Evolutionary conservation across 2,113 vertebrate species (phyloP).

Genomic region (Lamprotornis superbus): DNA sequence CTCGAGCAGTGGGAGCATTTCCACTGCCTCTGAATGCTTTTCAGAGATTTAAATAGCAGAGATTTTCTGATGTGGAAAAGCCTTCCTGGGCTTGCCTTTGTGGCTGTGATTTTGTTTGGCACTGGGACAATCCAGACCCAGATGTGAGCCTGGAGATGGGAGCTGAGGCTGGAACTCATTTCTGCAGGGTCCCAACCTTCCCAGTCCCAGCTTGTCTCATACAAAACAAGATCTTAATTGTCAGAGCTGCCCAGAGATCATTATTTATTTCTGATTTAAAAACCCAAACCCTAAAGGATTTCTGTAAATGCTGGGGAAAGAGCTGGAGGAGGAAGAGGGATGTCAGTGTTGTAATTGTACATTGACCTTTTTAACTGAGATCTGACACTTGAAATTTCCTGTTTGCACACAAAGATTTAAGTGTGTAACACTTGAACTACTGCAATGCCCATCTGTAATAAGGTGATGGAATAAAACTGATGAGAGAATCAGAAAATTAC

Average conservation of each 20-base stretch:
- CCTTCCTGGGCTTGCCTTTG: background rate
- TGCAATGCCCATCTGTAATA: background rate
- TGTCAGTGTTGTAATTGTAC: background rate
- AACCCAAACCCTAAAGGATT: background rate
- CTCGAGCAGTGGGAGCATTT: background rate
- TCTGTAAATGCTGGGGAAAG: background rate
- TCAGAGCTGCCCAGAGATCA: background rate
- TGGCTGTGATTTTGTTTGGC: background rate
- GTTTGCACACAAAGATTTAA: background rate
- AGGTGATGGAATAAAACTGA: background rate
- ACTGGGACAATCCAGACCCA: background rate
- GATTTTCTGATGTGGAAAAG: background rate
- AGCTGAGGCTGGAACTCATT: background rate
- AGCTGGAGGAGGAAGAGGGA: background rate
- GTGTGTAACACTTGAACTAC: background rate
- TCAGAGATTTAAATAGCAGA: background rate
- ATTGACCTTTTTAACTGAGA: background rate
- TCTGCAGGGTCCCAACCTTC: background rate
- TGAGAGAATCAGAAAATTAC: background rate
- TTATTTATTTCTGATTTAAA: background rate
- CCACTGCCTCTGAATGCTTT: background rate
- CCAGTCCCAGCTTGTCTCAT: background rate
- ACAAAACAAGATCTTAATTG: background rate
- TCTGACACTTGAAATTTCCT: background rate
- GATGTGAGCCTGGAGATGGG: background rate